phyloP scores from a whole-genome alignment of 1,140 invertebrate genomes.

The Anadara kagoshimensis region DNA sequence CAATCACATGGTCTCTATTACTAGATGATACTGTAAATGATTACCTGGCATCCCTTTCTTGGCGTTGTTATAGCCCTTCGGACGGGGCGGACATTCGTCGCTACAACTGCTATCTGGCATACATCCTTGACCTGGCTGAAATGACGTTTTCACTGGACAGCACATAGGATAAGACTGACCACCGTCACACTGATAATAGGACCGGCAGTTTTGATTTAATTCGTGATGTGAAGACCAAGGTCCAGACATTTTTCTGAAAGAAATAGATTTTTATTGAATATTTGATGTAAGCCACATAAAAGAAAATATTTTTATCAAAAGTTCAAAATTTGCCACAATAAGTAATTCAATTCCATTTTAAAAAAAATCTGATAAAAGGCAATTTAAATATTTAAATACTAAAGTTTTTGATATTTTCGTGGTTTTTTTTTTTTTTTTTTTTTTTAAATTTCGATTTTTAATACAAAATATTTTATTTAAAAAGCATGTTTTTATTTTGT shows the following conservation, averaged over 20 bases:
- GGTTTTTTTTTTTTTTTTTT: too few relatives aligned
- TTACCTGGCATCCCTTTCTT: not conserved
- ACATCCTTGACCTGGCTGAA: slow-evolving; percentile 37
- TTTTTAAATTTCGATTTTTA: too few relatives aligned
- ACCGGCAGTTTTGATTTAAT: slow-evolving; percentile 39
- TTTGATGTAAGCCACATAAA: slow-evolving; percentile 28
- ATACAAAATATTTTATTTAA: too few relatives aligned
- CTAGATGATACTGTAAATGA: not conserved
- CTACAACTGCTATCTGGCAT: slow-evolving; percentile 33
- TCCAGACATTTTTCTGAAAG: slow-evolving; percentile 47
- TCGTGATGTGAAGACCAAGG: slow-evolving; percentile 25
- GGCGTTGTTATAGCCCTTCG: not conserved
- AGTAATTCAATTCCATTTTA: too few relatives aligned
- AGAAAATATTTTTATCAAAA: too few relatives aligned
- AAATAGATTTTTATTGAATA: slow-evolving; percentile 28
- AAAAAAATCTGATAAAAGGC: too few relatives aligned
- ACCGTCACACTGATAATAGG: slow-evolving; percentile 44
- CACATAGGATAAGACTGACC: slow-evolving; percentile 46
- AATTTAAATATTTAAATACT: too few relatives aligned
- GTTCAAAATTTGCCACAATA: too few relatives aligned
- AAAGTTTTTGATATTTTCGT: too few relatives aligned
- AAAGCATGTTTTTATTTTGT: not conserved
- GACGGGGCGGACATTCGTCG: slow-evolving; percentile 33
- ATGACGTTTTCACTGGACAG: slow-evolving; percentile 34
- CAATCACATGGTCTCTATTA: too few relatives aligned